Evolutionary conservation across 1,140 invertebrate genomes (phyloP).

Genomic region (Helicoverpa armigera): DNA sequence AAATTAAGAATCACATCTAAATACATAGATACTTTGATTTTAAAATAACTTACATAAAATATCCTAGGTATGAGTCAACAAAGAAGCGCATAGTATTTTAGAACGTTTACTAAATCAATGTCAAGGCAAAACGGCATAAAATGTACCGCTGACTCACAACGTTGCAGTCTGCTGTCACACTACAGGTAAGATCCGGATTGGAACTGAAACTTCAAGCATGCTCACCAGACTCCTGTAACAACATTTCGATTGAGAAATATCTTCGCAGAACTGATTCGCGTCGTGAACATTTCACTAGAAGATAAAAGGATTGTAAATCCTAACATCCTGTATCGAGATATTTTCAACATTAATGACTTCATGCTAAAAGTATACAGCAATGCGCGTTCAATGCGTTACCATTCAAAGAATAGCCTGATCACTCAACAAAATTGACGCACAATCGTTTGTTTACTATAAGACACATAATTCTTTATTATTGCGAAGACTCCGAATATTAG

Average conservation of each 20-base stretch:
- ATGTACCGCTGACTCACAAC: conserved; percentile 18
- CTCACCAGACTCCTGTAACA: neutral
- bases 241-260: neutral
- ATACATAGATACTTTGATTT: neutral
- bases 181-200: neutral
- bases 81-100: conserved; percentile 4
- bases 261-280: neutral
- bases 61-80: neutral
- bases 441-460: conserved; percentile 39
- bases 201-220: neutral
- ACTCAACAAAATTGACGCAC: conserved; percentile 32
- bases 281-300: neutral
- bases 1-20: neutral
- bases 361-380: conserved; percentile 70
- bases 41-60: too few relatives aligned
- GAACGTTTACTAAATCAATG: conserved; percentile 31
- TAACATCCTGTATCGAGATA: conserved; percentile 66
- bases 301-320: neutral
- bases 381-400: conserved; percentile 32
- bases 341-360: conserved; percentile 74
- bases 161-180: neutral
- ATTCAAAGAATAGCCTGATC: conserved; percentile 61
- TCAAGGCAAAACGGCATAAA: conserved; percentile 5
- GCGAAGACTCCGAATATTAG: neutral
- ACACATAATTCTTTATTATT: conserved; percentile 22